These are phyloP conservation scores for Gisinianus flammeolus DNA, from an alignment of 2,888 invertebrate species.

Conservation along the genomic window DNA sequence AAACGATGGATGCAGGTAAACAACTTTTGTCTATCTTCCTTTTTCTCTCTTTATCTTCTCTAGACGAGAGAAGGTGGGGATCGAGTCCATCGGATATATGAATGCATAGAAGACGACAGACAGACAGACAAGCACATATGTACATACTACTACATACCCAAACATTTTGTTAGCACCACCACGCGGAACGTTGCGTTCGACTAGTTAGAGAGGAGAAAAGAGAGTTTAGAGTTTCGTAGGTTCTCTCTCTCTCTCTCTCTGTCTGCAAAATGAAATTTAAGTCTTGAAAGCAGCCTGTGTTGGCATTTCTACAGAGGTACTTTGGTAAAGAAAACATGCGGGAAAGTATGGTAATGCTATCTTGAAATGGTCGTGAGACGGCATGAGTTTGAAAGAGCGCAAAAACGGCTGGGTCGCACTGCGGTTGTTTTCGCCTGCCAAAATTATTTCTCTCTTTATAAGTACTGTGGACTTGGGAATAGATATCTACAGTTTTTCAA, in stretches of 20 bases:
- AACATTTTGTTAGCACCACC: conserved; percentile 2
- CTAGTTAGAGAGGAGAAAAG: neutral
- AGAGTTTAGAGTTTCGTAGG: no score
- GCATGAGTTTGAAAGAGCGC: neutral
- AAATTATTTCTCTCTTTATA: conserved; percentile 7
- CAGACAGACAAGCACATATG: neutral
- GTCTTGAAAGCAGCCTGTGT: neutral
- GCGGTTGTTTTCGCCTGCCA: conserved; percentile 11
- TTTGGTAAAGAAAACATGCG: neutral
- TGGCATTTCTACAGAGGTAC: neutral
- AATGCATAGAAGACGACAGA: no score
- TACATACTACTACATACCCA: neutral
- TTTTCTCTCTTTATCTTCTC: neutral
- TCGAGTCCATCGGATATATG: no score
- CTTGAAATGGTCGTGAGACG: neutral
- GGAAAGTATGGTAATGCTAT: neutral
- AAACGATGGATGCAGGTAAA: conserved; percentile 83
- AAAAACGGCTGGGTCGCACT: neutral
- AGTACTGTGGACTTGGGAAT: neutral
- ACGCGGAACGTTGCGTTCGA: neutral
- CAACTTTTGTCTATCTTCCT: neutral
- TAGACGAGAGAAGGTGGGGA: neutral
- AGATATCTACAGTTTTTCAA: neutral
- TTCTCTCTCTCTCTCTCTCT: no score
- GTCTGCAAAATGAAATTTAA: neutral